Percentiles rank a stretch among this genome's conserved stretches.
Conservation (phyloP, 2,113 vertebrate genomes). For the Brachyistius frenatus region DNA sequence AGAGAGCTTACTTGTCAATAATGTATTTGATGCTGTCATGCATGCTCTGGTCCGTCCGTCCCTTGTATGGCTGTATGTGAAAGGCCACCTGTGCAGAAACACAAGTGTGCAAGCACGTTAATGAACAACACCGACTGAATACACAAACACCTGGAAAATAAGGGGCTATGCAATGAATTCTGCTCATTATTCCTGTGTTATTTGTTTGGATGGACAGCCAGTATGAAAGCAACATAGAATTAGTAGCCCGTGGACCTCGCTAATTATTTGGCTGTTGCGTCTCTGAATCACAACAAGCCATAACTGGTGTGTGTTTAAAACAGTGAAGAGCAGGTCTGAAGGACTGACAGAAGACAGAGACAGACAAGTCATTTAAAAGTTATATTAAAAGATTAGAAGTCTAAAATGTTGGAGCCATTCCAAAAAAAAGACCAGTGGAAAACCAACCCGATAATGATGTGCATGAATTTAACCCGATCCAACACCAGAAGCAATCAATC, state of each 20-base stretch:
- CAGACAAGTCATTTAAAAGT: too few species aligned
- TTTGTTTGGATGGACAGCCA: slow-evolving; percentile 6
- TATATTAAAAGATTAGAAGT: too few species aligned
- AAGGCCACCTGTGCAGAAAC: slow-evolving; percentile 88
- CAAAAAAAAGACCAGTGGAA: too few species aligned
- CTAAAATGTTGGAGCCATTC: too few species aligned
- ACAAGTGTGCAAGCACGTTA: slow-evolving; percentile 5
- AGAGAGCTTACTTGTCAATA: slow-evolving; percentile 88
- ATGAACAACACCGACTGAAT: not conserved
- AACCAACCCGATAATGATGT: too few species aligned
- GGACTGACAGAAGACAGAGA: too few species aligned
- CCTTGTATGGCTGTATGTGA: slow-evolving; percentile 92
- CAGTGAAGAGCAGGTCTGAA: too few species aligned
- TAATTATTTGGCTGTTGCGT: slow-evolving; percentile 4
- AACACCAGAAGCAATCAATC: too few species aligned
- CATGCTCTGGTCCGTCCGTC: slow-evolving; percentile 89
- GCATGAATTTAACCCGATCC: too few species aligned
- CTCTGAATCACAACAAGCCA: not conserved
- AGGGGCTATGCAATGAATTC: not conserved
- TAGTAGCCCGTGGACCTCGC: not conserved
- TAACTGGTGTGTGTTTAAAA: too few species aligned
- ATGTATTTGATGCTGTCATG: slow-evolving; percentile 93
- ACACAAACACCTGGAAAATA: slow-evolving; percentile 25
- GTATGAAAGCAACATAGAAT: not conserved
- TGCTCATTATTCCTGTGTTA: slow-evolving; percentile 7